phyloP scores from a whole-genome alignment of 2,113 vertebrate species.

The Kryptolebias marmoratus region DNA sequence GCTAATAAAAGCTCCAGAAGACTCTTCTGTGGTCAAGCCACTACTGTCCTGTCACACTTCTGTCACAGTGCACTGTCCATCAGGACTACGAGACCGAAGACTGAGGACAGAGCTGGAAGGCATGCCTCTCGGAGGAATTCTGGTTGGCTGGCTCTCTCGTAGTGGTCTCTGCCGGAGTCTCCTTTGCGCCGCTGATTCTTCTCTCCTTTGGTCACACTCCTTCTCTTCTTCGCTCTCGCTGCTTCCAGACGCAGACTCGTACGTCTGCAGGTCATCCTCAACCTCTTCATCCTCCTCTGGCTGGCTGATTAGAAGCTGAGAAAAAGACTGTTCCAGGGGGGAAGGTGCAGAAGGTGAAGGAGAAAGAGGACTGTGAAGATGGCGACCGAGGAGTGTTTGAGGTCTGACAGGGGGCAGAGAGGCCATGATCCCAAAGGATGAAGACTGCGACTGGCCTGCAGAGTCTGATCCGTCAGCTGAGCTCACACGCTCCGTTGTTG shows the following conservation, averaged over 20 bases:
- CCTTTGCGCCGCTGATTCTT: constrained; percentile 31
- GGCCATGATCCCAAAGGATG: constrained; percentile 46
- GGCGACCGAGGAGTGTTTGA: constrained; percentile 84
- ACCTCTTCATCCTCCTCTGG: constrained; percentile 81
- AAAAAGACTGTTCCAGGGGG: constrained; percentile 87
- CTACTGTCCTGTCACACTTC: constrained; percentile 85
- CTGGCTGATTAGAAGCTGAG: constrained; percentile 88
- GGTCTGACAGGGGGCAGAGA: constrained; percentile 83
- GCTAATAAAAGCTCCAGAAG: constrained; percentile 13
- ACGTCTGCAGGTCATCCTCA: constrained; percentile 80
- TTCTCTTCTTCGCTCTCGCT: constrained; percentile 84
- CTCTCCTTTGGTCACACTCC: constrained; percentile 56
- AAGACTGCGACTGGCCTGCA: constrained; percentile 56
- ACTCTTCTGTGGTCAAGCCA: neutral
- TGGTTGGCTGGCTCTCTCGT: constrained; percentile 77
- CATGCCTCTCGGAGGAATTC: constrained; percentile 80
- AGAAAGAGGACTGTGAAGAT: constrained; percentile 76
- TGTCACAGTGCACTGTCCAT: constrained; percentile 94
- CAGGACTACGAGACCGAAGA: constrained; percentile 89
- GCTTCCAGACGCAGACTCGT: constrained; percentile 86
- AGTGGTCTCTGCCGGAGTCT: constrained; percentile 80
- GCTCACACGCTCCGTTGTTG: constrained; percentile 82
- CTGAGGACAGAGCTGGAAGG: constrained; percentile 50
- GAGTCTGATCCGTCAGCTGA: constrained; percentile 89
- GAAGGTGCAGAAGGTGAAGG: constrained; percentile 72